Evolutionary conservation across 2,797 vertebrate genomes (phyloP).

Genomic region (Poeciliopsis presidionis): DNA sequence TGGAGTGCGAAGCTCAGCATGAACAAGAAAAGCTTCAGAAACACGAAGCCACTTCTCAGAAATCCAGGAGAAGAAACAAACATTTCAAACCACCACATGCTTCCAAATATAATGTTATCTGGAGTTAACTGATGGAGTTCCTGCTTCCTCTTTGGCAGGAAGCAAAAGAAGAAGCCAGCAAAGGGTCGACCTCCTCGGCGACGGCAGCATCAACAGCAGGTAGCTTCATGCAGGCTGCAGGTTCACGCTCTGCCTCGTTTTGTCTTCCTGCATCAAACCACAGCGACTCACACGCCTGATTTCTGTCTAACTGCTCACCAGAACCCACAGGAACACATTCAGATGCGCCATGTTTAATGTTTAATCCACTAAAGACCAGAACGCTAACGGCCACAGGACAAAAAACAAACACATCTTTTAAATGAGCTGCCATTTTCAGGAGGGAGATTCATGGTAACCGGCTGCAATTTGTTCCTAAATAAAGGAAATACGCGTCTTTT

Average conservation of each 20-base stretch:
- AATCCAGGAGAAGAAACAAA: neutral
- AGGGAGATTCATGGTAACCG: neutral
- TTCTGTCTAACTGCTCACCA: neutral
- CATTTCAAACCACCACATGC: neutral
- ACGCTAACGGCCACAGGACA: neutral
- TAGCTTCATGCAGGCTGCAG: neutral
- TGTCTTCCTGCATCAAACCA: constrained; percentile 59
- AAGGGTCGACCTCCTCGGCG: accelerated
- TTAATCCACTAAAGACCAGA: neutral
- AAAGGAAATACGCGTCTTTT: neutral
- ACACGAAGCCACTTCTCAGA: neutral
- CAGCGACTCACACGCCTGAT: constrained; percentile 4
- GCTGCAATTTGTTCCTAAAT: neutral
- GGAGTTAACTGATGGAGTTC: neutral
- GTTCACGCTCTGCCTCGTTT: accelerated
- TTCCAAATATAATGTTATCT: neutral
- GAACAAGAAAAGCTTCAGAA: neutral
- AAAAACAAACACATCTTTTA: neutral
- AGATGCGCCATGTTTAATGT: neutral
- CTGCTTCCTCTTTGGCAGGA: neutral
- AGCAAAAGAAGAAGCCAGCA: neutral
- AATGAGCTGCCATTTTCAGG: neutral
- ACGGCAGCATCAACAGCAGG: neutral
- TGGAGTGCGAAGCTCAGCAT: neutral
- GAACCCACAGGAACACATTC: neutral